phyloP scores from a whole-genome alignment of 2,888 invertebrate genomes.

The Eupithecia subfuscata region DNA sequence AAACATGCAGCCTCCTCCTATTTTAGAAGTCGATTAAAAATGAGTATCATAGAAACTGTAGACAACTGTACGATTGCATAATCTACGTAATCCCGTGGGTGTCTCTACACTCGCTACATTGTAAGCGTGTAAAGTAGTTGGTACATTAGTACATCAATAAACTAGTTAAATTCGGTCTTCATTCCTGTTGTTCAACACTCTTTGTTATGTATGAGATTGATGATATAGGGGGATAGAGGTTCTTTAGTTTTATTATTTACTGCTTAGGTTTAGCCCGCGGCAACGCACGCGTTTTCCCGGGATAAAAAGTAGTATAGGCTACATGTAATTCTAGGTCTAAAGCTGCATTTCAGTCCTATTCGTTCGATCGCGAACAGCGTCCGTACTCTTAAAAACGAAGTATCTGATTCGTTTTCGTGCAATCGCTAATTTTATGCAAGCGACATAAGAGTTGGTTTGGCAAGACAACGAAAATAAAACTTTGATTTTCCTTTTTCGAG shows the following conservation, averaged over 20 bases:
- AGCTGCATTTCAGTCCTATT: background rate
- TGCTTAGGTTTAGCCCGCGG: background rate
- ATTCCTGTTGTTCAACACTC: background rate
- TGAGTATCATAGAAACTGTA: background rate
- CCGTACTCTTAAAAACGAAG: too few relatives aligned
- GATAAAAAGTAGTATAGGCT: background rate
- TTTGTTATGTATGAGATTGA: background rate
- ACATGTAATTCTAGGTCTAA: background rate
- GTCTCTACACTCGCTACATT: background rate
- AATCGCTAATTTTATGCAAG: too few relatives aligned
- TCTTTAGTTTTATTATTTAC: background rate
- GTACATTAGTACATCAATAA: background rate
- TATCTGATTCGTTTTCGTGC: too few relatives aligned
- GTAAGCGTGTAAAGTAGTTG: background rate
- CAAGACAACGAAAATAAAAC: too few relatives aligned
- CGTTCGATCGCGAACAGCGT: too few relatives aligned
- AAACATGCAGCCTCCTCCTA: too few relatives aligned
- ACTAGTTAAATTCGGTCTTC: background rate
- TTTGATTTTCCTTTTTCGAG: too few relatives aligned
- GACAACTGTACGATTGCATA: conserved; percentile 4
- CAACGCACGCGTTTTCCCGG: background rate
- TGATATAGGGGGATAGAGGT: background rate
- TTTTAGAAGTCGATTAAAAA: too few relatives aligned
- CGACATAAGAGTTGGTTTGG: too few relatives aligned
- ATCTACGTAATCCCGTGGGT: conserved; percentile 4